These are phyloP conservation scores for Callosobruchus maculatus DNA, from an alignment of 2,888 invertebrate species.

Conservation along the genomic window DNA sequence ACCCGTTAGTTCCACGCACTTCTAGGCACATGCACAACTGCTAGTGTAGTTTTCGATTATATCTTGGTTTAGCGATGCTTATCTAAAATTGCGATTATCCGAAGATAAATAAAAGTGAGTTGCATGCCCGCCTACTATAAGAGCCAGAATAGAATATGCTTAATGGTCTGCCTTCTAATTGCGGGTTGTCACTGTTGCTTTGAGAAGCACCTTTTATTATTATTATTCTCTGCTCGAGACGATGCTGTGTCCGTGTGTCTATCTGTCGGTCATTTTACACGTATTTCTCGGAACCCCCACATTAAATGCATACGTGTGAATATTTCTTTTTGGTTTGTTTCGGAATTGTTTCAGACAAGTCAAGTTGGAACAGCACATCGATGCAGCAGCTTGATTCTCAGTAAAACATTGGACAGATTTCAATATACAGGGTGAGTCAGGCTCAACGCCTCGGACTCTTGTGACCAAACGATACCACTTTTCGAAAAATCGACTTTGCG, in stretches of 20 bases:
- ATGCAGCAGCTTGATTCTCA: no score
- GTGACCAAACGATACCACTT: no score
- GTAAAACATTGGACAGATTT: no score
- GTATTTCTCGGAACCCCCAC: not conserved
- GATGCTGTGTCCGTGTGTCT: not conserved
- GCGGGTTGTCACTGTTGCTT: slow-evolving; percentile 40
- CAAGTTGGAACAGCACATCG: no score
- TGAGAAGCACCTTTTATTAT: slow-evolving; percentile 22
- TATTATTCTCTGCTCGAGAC: not conserved
- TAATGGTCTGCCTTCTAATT: slow-evolving; percentile 40
- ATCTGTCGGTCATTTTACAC: not conserved
- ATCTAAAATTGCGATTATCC: not conserved
- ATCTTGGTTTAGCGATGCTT: not conserved
- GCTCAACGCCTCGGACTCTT: no score
- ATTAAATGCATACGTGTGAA: not conserved
- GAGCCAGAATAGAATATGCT: slow-evolving; percentile 28
- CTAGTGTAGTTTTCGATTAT: not conserved
- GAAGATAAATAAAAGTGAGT: not conserved
- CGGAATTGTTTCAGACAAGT: not conserved
- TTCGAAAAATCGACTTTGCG: no score
- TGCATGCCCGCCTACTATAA: slow-evolving; percentile 25
- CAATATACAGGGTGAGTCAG: no score
- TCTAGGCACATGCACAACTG: not conserved
- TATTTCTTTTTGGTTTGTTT: not conserved
- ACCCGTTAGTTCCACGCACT: not conserved